phyloP scores from a whole-genome alignment of 2,113 vertebrate genomes.

The Oncorhynchus kisutch region DNA sequence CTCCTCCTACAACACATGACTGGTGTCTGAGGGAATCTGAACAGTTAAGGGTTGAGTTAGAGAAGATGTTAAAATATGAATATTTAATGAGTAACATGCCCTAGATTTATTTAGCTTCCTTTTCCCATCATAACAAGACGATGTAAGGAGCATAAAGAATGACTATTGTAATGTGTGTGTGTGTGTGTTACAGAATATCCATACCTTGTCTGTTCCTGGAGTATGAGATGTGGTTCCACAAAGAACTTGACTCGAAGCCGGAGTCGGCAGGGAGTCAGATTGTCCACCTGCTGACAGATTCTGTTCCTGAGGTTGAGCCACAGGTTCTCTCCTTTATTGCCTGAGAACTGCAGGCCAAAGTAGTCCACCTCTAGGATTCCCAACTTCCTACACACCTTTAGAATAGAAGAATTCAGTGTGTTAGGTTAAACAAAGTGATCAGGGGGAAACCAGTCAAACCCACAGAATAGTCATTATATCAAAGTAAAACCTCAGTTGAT shows the following conservation, averaged over 20 bases:
- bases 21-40: neutral
- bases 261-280: conserved; percentile 88
- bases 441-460: too few relatives aligned
- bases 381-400: conserved; percentile 91
- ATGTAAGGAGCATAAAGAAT: neutral
- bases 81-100: conserved; percentile 23
- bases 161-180: neutral
- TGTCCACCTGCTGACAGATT: conserved; percentile 97
- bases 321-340: conserved; percentile 93
- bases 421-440: too few relatives aligned
- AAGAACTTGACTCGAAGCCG: conserved; percentile 96
- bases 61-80: neutral
- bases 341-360: conserved; percentile 95
- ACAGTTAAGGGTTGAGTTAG: too few relatives aligned
- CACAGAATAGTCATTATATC: too few relatives aligned
- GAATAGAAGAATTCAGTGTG: neutral
- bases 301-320: conserved; percentile 98
- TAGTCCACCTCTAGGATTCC: conserved; percentile 98
- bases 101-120: neutral
- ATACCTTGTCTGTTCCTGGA: conserved; percentile 97
- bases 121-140: neutral
- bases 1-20: neutral
- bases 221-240: conserved; percentile 95
- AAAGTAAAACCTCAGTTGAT: too few relatives aligned
- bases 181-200: too few relatives aligned